Conservation (phyloP, 2,797 vertebrate species). For the Hyperoplus immaculatus region DNA sequence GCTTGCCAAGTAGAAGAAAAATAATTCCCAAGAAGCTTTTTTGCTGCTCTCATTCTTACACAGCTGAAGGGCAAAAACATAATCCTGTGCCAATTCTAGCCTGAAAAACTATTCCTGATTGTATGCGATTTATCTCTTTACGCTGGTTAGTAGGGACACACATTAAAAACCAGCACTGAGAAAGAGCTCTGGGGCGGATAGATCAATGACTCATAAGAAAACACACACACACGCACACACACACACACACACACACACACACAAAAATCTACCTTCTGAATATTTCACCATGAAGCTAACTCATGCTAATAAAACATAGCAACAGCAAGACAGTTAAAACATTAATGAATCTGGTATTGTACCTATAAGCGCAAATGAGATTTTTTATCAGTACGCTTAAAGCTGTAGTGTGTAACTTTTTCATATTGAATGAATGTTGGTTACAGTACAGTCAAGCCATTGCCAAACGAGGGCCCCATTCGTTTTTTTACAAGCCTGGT, state of each 20-base stretch:
- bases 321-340: neutral
- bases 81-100: conserved; percentile 44
- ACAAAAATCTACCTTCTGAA: conserved; percentile 41
- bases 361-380: neutral
- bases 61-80: conserved; percentile 61
- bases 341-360: neutral
- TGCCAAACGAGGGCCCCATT: no score
- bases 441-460: no score
- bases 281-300: conserved; percentile 46
- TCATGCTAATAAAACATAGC: conserved; percentile 16
- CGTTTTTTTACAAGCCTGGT: no score
- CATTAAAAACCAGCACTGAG: conserved; percentile 18
- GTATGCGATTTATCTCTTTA: conserved; percentile 40
- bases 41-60: conserved; percentile 47
- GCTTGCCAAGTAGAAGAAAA: conserved; percentile 34
- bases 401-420: no score
- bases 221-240: no score
- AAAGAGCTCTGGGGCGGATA: conserved; percentile 10
- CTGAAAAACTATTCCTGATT: conserved; percentile 36
- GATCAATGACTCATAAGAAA: conserved; percentile 35
- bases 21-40: conserved; percentile 33
- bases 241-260: neutral
- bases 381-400: neutral
- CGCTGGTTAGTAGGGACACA: conserved; percentile 18
- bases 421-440: no score